A percentile compares a stretch with the other conserved stretches of the same genome.
phyloP scores from a whole-genome alignment of 2,888 invertebrate species.

The Eristalis pertinax region DNA sequence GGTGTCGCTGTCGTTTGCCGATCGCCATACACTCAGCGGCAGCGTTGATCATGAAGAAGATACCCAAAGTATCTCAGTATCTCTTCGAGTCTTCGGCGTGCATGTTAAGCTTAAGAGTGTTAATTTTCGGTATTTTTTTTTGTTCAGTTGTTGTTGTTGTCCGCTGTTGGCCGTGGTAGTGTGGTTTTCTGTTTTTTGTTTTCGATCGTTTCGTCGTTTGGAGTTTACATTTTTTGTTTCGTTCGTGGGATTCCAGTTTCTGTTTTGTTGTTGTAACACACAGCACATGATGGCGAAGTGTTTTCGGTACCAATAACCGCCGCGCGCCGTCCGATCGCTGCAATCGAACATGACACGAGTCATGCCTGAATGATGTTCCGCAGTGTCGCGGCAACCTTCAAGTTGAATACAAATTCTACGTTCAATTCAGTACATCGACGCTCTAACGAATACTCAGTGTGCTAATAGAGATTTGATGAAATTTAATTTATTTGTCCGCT shows the following conservation, averaged over 20 bases:
- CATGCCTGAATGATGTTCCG: conserved; percentile 36
- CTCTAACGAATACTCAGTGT: neutral
- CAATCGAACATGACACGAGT: conserved; percentile 56
- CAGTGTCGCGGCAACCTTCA: conserved; percentile 41
- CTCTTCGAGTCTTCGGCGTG: conserved; percentile 62
- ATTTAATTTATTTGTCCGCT: neutral
- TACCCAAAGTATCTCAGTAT: conserved; percentile 65
- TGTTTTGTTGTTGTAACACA: conserved; percentile 3
- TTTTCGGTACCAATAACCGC: conserved; percentile 46
- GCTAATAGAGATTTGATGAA: neutral
- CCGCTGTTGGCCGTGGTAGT: too few species aligned
- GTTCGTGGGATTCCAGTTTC: conserved; percentile 12
- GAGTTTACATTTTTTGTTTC: conserved; percentile 7
- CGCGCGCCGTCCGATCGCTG: conserved; percentile 50
- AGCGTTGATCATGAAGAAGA: conserved; percentile 62
- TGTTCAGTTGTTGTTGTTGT: neutral
- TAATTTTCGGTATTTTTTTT: conserved; percentile 24
- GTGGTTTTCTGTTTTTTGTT: conserved; percentile 9
- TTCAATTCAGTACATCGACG: conserved; percentile 16
- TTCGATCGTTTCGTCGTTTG: neutral
- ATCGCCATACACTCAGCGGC: conserved; percentile 3
- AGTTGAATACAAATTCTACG: conserved; percentile 34
- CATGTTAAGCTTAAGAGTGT: conserved; percentile 60
- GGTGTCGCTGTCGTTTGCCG: neutral
- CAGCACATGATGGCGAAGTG: conserved; percentile 3